Evolutionary conservation across 2,113 vertebrate species (phyloP), one percentile per base, ranked within the genome.

Genomic region (Cygnus atratus): DNA sequence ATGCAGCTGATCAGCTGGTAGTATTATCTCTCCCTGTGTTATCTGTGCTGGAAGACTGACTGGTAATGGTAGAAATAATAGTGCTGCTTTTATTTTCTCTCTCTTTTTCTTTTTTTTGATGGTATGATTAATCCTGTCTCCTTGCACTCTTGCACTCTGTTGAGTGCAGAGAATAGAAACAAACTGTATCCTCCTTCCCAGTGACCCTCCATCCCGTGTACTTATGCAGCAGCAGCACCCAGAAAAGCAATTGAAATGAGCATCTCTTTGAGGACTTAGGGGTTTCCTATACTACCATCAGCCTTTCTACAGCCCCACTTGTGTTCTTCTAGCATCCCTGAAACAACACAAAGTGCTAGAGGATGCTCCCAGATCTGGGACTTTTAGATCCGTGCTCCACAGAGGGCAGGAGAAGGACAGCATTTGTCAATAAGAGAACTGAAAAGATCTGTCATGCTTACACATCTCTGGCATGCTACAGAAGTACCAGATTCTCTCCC

Each of bases 351-450:
- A 50, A 22, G 26, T 72, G 35, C 18, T 54, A 21, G 26, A 35
- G 50, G 35, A 22, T 87, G 11, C n/a, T 76, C 28, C 26, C 24
- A 57, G 35, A n/a, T 70, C 28, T 89, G 68, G 7, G 39, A 35
- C 25, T 82, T 90, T 33, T 55, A 75, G 62, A 75, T 63, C 31
- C 0, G 0, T 77, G 33, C 11, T 22, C 20, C 4, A 0, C 39
- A 43, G 35, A 77, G 35, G 13, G 28, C 20, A 66, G 25, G 43
- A 72, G 46, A 59, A 76, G 52, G 65, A 62, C 63, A 61, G 62
- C 10, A 7, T 1, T 3, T 41, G n/a, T 37, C 50, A 66, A 0
- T 75, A 35, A 25, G 74, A 58, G 58, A 61, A 72, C 41, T 86
- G 76, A 35, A 76, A 39, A 17, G 16, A 15, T 82, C 26, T 59